Base-by-base conservation (phyloP, 1,140 invertebrate species). In the Bombus superbus region DNA sequence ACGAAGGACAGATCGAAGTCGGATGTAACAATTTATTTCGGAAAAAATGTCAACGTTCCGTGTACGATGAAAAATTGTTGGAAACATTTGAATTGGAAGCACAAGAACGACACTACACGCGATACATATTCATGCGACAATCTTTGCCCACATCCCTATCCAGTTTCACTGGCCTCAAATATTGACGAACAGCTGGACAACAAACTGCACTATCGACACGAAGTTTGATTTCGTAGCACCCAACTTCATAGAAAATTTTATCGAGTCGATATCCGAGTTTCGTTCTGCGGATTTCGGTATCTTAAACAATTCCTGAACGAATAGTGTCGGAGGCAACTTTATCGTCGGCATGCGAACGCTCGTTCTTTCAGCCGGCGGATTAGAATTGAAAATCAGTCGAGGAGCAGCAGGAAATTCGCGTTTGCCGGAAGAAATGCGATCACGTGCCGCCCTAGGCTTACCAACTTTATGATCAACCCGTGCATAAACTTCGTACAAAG, bases 101-200 rank as follows among this genome's bases (percentile, higher is more conserved):
- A 11, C 25, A 64, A 38, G 72, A 74, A 59, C 11, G 57, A 72
- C 66, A 64, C 47, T 18, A n/a, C 44, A 35, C 38, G n/a, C 6
- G 38, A 69, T 53, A 22, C 73, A 77, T 68, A 69, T 77, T 47
- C 73, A 53, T 66, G 64, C 47, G 64, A 83, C 73, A 83, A 62
- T 53, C 81, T 77, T 57, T 76, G 66, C 47, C 47, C 66, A 42
- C 44, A 57, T 77, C 77, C 76, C 64, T 64, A 25, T 77, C 62
- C 35, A 68, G 73, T 69, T 57, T 42, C 73, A 47, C 47, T 18
- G 59, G 72, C 62, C 53, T 68, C 81, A 76, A 68, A 76, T 76
- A 83, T 76, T 76, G 81, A 83, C 73, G 62, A 68, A 44, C 81
- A 76, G 35, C 35, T 83, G 47, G 32, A 38, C 57, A 76, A 83